phyloP scores from a whole-genome alignment of 2,888 invertebrate species.

The Phortica okadai region DNA sequence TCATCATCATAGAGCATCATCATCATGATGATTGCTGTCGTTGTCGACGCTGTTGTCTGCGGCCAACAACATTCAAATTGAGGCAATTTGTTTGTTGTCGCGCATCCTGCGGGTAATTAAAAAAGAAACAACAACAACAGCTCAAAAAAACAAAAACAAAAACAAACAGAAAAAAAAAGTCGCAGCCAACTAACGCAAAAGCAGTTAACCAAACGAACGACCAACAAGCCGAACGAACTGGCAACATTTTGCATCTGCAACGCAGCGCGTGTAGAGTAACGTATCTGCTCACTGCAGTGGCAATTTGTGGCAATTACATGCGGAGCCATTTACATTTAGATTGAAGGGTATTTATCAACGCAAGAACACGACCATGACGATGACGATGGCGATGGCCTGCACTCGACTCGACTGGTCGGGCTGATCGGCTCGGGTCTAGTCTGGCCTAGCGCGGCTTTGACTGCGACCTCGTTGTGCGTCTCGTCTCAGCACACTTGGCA shows the following conservation, averaged over 20 bases:
- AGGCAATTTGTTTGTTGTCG: constrained; percentile 72
- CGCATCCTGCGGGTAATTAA: constrained; percentile 72
- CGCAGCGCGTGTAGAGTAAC: neutral
- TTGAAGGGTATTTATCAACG: constrained; percentile 69
- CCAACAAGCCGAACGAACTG: constrained; percentile 41
- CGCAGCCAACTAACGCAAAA: constrained; percentile 14
- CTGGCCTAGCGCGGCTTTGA: neutral
- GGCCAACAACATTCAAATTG: constrained; percentile 70
- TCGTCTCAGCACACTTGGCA: neutral
- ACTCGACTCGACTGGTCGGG: neutral
- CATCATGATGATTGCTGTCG: constrained; percentile 50
- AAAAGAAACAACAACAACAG: constrained; percentile 49
- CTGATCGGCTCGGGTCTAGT: neutral
- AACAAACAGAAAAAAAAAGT: constrained; percentile 13
- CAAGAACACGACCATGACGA: constrained; percentile 22
- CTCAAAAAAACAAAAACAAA: constrained; percentile 44
- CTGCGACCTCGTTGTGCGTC: neutral
- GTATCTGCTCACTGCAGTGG: constrained; percentile 69
- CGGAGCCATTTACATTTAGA: constrained; percentile 73
- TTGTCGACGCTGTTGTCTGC: constrained; percentile 29
- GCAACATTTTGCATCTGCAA: constrained; percentile 21
- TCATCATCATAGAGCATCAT: constrained; percentile 53
- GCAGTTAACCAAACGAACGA: constrained; percentile 45
- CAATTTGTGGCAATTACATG: constrained; percentile 73
- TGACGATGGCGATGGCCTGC: neutral